Evolutionary conservation across 2,113 vertebrate genomes (phyloP).

Genomic region (Chitala chitala): DNA sequence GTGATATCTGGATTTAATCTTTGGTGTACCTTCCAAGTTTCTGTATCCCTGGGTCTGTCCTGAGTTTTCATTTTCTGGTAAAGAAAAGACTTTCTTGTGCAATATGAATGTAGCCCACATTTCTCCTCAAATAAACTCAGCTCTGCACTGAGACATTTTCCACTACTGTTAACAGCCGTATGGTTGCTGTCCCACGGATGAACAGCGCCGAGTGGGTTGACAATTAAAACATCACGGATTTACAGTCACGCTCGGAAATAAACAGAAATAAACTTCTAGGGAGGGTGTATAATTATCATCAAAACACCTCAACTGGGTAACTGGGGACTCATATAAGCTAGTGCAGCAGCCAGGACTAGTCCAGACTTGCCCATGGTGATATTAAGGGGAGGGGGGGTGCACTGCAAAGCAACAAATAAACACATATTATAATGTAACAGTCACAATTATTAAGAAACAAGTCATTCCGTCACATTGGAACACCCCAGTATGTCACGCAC

Average conservation of each 20-base stretch:
- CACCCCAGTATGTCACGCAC: not conserved
- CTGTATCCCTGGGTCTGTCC: not conserved
- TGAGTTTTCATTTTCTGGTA: not conserved
- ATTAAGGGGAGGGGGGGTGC: too few species aligned
- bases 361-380: not conserved
- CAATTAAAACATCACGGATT: constrained; percentile 15
- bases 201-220: not conserved
- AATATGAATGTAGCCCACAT: not conserved
- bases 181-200: not conserved
- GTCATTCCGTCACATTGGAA: not conserved
- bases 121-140: not conserved
- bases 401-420: not conserved
- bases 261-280: constrained; percentile 2
- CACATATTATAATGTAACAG: too few species aligned
- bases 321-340: not conserved
- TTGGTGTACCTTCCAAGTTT: not conserved
- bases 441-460: not conserved
- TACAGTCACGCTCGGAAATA: not conserved
- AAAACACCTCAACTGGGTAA: not conserved
- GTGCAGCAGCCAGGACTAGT: not conserved
- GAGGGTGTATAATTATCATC: not conserved
- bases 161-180: not conserved
- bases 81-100: not conserved
- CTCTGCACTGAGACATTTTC: not conserved
- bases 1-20: constrained; percentile 1